Percentiles rank a stretch among this genome's conserved stretches.
phyloP scores from a whole-genome alignment of 2,797 vertebrate genomes.

The Ctenochaetus hawaiiensis region DNA sequence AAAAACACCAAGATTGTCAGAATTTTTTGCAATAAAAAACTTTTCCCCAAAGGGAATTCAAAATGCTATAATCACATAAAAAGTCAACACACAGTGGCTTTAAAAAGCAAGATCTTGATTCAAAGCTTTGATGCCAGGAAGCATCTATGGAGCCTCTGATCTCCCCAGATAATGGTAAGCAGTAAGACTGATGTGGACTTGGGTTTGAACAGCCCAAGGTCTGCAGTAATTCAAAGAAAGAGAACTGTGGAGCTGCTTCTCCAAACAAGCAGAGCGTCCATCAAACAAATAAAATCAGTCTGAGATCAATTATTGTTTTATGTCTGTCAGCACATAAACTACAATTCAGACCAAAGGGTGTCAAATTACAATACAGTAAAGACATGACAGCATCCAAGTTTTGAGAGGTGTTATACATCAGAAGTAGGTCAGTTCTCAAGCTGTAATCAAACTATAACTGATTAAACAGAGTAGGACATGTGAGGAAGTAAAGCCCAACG shows the following conservation, averaged over 20 bases:
- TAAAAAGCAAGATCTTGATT: neutral
- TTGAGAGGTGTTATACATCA: slow-evolving; percentile 27
- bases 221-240: neutral
- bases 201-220: slow-evolving; percentile 7
- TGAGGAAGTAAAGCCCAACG: too few species aligned
- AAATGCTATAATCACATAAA: slow-evolving; percentile 21
- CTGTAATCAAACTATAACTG: slow-evolving; percentile 25
- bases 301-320: neutral
- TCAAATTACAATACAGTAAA: slow-evolving; percentile 22
- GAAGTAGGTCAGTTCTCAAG: slow-evolving; percentile 39
- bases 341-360: slow-evolving; percentile 1
- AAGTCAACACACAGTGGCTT: slow-evolving; percentile 5
- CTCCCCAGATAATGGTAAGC: slow-evolving; percentile 1
- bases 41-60: neutral
- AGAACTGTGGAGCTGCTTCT: neutral
- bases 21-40: slow-evolving; percentile 5
- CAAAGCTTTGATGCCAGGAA: slow-evolving; percentile 5
- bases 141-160: slow-evolving; percentile 8
- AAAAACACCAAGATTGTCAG: slow-evolving; percentile 20
- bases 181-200: slow-evolving; percentile 18
- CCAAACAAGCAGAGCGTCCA: slow-evolving; percentile 11
- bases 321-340: slow-evolving; percentile 2
- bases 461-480: neutral
- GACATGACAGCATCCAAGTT: neutral
- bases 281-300: neutral